phyloP scores from a whole-genome alignment of 2,888 invertebrate species.

The Erebia epiphron region DNA sequence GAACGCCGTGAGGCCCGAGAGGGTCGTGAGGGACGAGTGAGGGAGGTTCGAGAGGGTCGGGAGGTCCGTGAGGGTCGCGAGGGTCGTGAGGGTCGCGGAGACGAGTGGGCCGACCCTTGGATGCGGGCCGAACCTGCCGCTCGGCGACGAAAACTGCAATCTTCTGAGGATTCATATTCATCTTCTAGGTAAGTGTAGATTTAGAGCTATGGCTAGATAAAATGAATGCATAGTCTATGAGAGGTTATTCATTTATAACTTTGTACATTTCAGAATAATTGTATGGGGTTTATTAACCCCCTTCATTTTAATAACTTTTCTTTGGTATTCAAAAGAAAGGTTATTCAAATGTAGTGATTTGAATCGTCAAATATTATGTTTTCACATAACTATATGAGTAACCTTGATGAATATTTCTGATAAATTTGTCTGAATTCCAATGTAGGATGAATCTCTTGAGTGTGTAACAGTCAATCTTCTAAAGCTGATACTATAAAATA shows the following conservation, averaged over 20 bases:
- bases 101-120: constrained; percentile 99
- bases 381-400: neutral
- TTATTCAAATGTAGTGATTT: neutral
- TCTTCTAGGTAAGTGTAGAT: constrained; percentile 66
- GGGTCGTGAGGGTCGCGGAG: constrained; percentile 46
- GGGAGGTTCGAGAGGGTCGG: constrained; percentile 48
- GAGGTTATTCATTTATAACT: constrained; percentile 1
- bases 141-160: constrained; percentile 64
- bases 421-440: constrained; percentile 8
- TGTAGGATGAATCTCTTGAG: neutral
- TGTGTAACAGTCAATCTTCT: too few relatives aligned
- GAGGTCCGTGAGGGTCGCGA: constrained; percentile 46
- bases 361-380: neutral
- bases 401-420: neutral
- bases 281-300: neutral
- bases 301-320: too few relatives aligned
- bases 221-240: constrained; percentile 8
- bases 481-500: too few relatives aligned
- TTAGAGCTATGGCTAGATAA: neutral
- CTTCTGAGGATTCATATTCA: constrained; percentile 75
- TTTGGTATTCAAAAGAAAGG: too few relatives aligned
- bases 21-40: constrained; percentile 46
- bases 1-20: constrained; percentile 56
- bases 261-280: neutral
- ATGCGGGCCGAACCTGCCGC: constrained; percentile 85